A percentile compares a stretch with the other conserved stretches of the same genome.
phyloP scores from a whole-genome alignment of 2,888 invertebrate species.

The Cactoblastis cactorum region DNA sequence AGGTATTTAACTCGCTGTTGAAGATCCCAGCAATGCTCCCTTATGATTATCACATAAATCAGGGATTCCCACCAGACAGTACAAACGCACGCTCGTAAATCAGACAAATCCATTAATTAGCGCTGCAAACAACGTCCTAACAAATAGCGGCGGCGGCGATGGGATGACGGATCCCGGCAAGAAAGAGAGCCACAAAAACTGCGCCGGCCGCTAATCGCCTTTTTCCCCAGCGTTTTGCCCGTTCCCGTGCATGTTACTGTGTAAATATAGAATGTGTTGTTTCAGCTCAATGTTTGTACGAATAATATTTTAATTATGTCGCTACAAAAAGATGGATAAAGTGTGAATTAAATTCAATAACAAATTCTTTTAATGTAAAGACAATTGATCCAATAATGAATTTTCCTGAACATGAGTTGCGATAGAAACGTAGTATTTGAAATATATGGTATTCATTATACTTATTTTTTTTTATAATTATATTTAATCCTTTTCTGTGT shows the following conservation, averaged over 20 bases:
- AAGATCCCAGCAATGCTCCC: background rate
- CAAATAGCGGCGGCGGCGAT: background rate
- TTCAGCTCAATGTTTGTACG: background rate
- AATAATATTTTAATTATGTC: no score
- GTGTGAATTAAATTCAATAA: no score
- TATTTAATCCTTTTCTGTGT: no score
- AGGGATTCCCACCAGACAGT: background rate
- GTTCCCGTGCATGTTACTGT: background rate
- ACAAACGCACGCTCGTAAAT: conserved; percentile 9
- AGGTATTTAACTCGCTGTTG: background rate
- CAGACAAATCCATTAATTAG: conserved; percentile 8
- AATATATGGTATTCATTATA: no score
- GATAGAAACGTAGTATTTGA: no score
- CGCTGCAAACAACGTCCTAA: background rate
- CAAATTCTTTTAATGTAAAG: no score
- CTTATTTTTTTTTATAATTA: no score
- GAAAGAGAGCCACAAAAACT: background rate
- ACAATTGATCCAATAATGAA: no score
- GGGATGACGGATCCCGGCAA: background rate
- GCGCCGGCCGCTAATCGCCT: background rate
- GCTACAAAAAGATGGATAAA: no score
- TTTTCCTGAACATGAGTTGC: no score
- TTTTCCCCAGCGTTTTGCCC: background rate
- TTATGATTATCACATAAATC: conserved; percentile 2
- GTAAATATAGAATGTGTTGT: background rate